Evolutionary conservation across 2,113 vertebrate genomes (phyloP).

Genomic region (Laticauda colubrina): DNA sequence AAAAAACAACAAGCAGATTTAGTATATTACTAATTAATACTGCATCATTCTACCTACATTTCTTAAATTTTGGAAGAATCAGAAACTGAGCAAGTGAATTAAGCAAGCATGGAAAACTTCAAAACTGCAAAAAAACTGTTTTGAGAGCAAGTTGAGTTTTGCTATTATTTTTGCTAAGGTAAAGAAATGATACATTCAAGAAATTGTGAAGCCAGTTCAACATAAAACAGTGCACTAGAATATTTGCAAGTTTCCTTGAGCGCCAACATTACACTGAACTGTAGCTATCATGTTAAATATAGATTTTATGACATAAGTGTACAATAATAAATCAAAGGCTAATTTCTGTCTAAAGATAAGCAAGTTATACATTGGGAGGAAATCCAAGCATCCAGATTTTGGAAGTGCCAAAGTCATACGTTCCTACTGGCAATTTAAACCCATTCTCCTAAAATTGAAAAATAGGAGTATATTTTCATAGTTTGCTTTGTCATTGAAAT

Average conservation of each 20-base stretch:
- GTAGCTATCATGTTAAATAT: slow-evolving; percentile 35
- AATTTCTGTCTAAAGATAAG: slow-evolving; percentile 9
- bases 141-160: slow-evolving; percentile 23
- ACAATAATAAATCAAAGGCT: slow-evolving; percentile 42
- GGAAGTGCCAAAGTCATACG: slow-evolving; percentile 36
- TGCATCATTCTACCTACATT: slow-evolving; percentile 39
- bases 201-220: neutral
- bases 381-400: slow-evolving; percentile 36
- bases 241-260: neutral
- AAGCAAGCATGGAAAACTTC: slow-evolving; percentile 43
- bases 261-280: neutral
- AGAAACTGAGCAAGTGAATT: slow-evolving; percentile 41
- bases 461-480: slow-evolving; percentile 43
- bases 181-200: slow-evolving; percentile 12
- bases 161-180: slow-evolving; percentile 38
- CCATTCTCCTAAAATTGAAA: slow-evolving; percentile 39
- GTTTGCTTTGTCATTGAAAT: slow-evolving; percentile 48
- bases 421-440: slow-evolving; percentile 35
- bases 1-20: neutral
- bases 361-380: neutral
- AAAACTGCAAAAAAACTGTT: slow-evolving; percentile 46
- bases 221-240: neutral
- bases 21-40: slow-evolving; percentile 40
- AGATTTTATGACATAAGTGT: slow-evolving; percentile 41
- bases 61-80: slow-evolving; percentile 38